Evolutionary conservation across 2,113 vertebrate species (phyloP).

Genomic region (Aphyosemion australe): DNA sequence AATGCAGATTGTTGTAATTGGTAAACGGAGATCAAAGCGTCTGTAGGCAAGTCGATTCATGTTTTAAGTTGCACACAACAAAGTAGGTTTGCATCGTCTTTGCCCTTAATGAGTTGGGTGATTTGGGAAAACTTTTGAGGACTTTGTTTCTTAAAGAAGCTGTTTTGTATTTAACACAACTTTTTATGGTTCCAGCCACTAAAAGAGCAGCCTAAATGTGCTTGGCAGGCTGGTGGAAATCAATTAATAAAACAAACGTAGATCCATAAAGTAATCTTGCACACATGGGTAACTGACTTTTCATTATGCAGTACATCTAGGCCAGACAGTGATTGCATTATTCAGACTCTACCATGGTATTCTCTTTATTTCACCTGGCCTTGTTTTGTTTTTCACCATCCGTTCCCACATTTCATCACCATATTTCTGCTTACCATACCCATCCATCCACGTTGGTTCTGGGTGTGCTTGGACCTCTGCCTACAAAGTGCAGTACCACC

Average conservation of each 20-base stretch:
- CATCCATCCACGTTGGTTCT: too few species aligned
- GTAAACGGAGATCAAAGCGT: neutral
- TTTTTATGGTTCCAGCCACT: too few species aligned
- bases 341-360: too few species aligned
- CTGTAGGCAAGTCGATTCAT: neutral
- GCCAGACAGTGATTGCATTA: too few species aligned
- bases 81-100: too few species aligned
- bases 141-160: too few species aligned
- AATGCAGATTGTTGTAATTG: constrained; percentile 17
- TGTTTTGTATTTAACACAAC: too few species aligned
- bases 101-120: too few species aligned
- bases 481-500: neutral
- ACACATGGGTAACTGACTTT: too few species aligned
- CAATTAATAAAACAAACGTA: neutral
- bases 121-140: too few species aligned
- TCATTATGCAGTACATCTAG: too few species aligned
- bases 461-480: neutral
- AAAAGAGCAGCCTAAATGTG: neutral
- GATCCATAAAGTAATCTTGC: neutral
- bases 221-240: neutral
- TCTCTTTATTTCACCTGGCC: neutral
- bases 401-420: neutral
- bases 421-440: neutral
- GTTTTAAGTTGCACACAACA: too few species aligned
- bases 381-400: neutral